Conservation (phyloP, 2,797 vertebrate genomes). For the Tenualosa ilisha region DNA sequence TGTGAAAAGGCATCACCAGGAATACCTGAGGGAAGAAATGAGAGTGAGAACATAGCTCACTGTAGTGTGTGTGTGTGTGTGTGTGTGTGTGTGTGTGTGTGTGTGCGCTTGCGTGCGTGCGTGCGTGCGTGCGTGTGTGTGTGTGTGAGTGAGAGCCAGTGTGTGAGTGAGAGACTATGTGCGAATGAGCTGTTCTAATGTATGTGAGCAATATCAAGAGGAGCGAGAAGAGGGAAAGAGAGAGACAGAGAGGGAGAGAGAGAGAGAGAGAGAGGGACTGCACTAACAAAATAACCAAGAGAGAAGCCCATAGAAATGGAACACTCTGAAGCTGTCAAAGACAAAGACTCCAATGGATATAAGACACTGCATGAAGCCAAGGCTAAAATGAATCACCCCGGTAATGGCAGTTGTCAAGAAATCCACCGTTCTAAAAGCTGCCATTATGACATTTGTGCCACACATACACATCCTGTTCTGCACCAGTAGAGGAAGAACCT, state of each 20-base stretch:
- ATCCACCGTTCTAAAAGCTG: background rate
- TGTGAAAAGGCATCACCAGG: background rate
- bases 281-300: background rate
- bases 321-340: background rate
- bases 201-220: background rate
- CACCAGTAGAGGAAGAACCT: background rate
- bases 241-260: background rate
- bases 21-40: constrained; percentile 2
- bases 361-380: background rate
- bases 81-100: background rate
- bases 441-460: background rate
- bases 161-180: background rate
- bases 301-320: background rate
- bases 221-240: background rate
- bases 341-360: background rate
- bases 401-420: background rate
- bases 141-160: background rate
- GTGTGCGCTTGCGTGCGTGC: background rate
- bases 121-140: too few species aligned
- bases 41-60: background rate
- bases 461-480: background rate
- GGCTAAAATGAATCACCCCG: background rate
- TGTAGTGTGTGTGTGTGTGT: background rate
- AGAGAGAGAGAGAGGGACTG: background rate
- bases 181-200: background rate